Evolutionary conservation across 2,113 vertebrate genomes (phyloP), one percentile per base, ranked within the genome.

Genomic region (Oostethus manadensis): DNA sequence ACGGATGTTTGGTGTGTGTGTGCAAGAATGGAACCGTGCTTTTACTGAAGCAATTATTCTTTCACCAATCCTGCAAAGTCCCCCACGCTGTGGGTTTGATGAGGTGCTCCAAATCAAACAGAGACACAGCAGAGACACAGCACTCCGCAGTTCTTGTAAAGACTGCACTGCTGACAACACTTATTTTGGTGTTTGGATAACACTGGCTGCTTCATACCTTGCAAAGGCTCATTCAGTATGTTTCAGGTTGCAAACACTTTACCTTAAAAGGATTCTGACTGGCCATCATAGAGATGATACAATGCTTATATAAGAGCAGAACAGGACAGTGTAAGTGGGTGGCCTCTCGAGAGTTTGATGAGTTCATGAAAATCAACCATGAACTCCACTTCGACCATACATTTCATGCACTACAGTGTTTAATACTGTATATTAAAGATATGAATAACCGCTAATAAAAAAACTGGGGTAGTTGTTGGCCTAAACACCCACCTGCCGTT

Each of bases 251-350:
- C 21, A 15, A 22, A 10, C 7, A 49, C 11, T 22, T 21, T 45
- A n/a, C 44, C 3, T n/a, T 23, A 22, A 21, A 51, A 26, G 49
- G 44, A 29, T 26, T 65, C 64, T 23, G n/a, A 48, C 35, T 51
- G 26, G 22, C 56, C 53, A 70, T 59, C 64, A 35, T 56, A 48
- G 60, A 56, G 71, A 63, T 81, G 78, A 79, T 26, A 49, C 71
- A 74, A 58, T 33, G 42, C 71, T 85, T 86, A 66, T 68, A 14
- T 86, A 82, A 86, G 56, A 68, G n/a, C n/a, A n/a, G 67, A 26
- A 26, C 35, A 50, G 58, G 48, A 21, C 33, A 29, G 16, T 47
- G 50, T 64, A 51, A 68, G 86, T 86, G 86, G 84, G 84, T 63
- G 81, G 81, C 61, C 61, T 54, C 61, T 65, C 49, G 42, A 42